These are phyloP conservation scores for Galerucella nymphaeae DNA, from an alignment of 2,888 invertebrate species.

Conservation along the genomic window DNA sequence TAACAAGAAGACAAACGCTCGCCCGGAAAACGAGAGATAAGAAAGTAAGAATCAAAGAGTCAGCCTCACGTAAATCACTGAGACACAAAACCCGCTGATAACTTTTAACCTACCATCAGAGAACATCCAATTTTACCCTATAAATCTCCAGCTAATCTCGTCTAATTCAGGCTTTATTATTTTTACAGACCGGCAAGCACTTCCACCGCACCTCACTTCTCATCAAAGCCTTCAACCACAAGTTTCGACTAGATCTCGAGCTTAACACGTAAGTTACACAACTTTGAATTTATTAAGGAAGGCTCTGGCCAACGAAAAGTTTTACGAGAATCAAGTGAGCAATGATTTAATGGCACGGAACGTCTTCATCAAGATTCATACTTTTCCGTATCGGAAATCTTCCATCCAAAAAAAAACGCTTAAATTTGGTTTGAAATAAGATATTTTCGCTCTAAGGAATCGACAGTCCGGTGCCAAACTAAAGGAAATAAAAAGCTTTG, in stretches of 20 bases:
- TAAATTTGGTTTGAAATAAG: too few relatives aligned
- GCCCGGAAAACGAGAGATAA: slow-evolving; percentile 13
- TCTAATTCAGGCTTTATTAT: slow-evolving; percentile 39
- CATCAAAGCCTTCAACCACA: slow-evolving; percentile 97
- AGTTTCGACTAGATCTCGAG: slow-evolving; percentile 95
- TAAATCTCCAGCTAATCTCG: slow-evolving; percentile 34
- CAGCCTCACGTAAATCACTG: slow-evolving; percentile 29
- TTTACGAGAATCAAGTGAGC: slow-evolving; percentile 25
- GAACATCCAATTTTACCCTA: slow-evolving; percentile 32
- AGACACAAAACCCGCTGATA: slow-evolving; percentile 34
- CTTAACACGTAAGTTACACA: slow-evolving; percentile 89
- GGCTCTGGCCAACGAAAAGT: slow-evolving; percentile 29
- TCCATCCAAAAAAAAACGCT: not conserved
- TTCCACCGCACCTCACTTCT: slow-evolving; percentile 94
- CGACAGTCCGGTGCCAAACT: too few relatives aligned
- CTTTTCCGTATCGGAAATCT: slow-evolving; percentile 12
- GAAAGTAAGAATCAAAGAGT: slow-evolving; percentile 21
- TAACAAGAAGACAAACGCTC: slow-evolving; percentile 22
- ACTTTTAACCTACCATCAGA: slow-evolving; percentile 30
- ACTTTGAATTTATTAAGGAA: slow-evolving; percentile 41
- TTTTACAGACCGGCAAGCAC: slow-evolving; percentile 90
- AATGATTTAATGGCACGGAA: slow-evolving; percentile 32
- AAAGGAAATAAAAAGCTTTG: too few relatives aligned
- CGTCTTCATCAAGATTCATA: slow-evolving; percentile 11
- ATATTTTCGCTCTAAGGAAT: too few relatives aligned